phyloP scores from a whole-genome alignment of 1,140 invertebrate genomes.

The Euborellia annulipes region DNA sequence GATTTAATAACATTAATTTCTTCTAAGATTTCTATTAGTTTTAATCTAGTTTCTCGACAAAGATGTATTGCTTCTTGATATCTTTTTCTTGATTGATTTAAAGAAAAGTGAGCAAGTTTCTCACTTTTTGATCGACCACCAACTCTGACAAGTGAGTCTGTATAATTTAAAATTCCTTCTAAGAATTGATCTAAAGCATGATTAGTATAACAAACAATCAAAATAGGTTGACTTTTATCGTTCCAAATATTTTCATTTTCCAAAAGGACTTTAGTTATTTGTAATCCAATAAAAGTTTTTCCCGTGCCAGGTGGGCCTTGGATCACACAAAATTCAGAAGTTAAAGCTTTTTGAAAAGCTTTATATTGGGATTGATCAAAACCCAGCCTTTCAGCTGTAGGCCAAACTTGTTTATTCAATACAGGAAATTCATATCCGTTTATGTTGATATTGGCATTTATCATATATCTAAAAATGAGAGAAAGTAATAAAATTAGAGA shows the following conservation, averaged over 20 bases:
- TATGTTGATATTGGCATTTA: constrained; percentile 1
- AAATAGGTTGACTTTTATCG: constrained; percentile 25
- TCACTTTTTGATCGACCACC: constrained; percentile 30
- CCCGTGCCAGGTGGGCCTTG: constrained; percentile 41
- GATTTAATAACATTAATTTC: not conserved
- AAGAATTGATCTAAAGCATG: constrained; percentile 46
- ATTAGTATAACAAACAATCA: constrained; percentile 42
- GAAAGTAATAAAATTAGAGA: not conserved
- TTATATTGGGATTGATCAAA: constrained; percentile 20
- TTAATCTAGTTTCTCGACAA: not conserved
- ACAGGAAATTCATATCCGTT: constrained; percentile 4
- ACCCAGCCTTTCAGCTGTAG: constrained; percentile 12
- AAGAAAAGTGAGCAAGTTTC: constrained; percentile 11
- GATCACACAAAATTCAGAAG: constrained; percentile 30
- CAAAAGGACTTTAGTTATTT: constrained; percentile 21
- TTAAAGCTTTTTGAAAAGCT: constrained; percentile 19
- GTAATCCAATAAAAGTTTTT: constrained; percentile 32
- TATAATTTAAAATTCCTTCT: constrained; percentile 29
- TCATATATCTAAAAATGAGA: constrained; percentile 4
- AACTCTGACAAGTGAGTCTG: constrained; percentile 28
- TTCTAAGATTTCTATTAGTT: not conserved
- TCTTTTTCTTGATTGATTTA: constrained; percentile 2
- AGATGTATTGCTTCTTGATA: not conserved
- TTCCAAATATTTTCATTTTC: constrained; percentile 17
- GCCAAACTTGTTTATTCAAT: constrained; percentile 17